These are phyloP conservation scores for Acleris emargana DNA, from an alignment of 2,888 invertebrate species.

Conservation along the genomic window DNA sequence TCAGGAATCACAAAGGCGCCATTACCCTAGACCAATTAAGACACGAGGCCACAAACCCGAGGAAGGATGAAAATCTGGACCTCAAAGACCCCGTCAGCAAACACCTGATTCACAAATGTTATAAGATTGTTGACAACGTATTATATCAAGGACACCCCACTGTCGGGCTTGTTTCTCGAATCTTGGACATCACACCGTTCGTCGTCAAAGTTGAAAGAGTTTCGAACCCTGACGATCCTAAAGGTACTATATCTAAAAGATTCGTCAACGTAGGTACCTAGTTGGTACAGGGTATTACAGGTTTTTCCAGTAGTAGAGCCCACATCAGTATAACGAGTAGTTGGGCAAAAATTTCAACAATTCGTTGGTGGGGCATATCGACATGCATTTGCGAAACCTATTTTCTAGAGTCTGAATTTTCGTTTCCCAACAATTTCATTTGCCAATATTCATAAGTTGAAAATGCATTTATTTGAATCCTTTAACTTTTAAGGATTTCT, in stretches of 20 bases:
- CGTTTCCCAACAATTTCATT: no score
- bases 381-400: no score
- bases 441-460: no score
- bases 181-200: conserved; percentile 90
- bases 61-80: conserved; percentile 80
- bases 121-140: conserved; percentile 83
- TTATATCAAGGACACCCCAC: conserved; percentile 61
- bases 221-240: conserved; percentile 41
- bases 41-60: conserved; percentile 83
- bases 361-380: no score
- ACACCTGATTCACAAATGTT: conserved; percentile 86
- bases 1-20: conserved; percentile 55
- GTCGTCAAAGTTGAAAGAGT: conserved; percentile 82
- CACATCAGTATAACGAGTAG: no score
- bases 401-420: no score
- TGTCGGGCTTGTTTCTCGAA: conserved; percentile 88
- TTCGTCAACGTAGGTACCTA: no score
- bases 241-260: conserved; percentile 19
- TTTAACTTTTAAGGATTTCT: no score
- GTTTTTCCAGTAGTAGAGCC: no score
- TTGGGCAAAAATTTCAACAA: no score
- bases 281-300: no score
- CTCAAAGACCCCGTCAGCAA: conserved; percentile 83
- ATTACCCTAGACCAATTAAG: conserved; percentile 79
- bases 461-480: no score